Percentiles rank a stretch among this genome's conserved stretches.
Evolutionary conservation across 64 coral and sea anemone species (phyloP).

Genomic region (Anthopleura sola): DNA sequence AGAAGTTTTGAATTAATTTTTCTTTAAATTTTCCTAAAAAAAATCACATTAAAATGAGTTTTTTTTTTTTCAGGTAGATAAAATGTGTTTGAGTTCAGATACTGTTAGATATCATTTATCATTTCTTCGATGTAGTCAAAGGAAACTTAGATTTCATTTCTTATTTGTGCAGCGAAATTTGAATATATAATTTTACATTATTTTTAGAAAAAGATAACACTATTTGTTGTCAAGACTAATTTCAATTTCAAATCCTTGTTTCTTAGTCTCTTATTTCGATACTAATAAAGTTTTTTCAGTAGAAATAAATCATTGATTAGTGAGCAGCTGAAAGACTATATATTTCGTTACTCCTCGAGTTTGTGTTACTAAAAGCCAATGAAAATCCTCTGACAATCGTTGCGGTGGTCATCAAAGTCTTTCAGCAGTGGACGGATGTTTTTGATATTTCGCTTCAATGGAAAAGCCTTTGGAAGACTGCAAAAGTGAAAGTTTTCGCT

Average conservation of each 20-base stretch:
- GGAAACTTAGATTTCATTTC: not conserved
- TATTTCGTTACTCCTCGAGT: not conserved
- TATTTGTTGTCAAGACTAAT: not conserved
- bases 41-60: too few species aligned
- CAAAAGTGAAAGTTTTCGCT: not conserved
- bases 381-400: not conserved
- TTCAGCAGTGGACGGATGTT: not conserved
- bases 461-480: not conserved
- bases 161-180: not conserved
- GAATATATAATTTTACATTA: not conserved
- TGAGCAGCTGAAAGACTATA: not conserved
- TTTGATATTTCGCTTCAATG: not conserved
- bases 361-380: not conserved
- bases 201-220: slow-evolving; percentile 5
- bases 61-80: too few species aligned
- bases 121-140: too few species aligned
- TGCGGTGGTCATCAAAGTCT: not conserved
- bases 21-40: too few species aligned
- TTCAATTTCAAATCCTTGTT: not conserved
- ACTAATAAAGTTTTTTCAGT: too few species aligned
- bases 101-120: too few species aligned
- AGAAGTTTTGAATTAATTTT: too few species aligned
- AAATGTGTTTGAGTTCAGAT: too few species aligned
- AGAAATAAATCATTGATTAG: too few species aligned
- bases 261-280: not conserved